Base-by-base conservation (phyloP, 2,888 invertebrate genomes). In the Pasiphila rectangulata region DNA sequence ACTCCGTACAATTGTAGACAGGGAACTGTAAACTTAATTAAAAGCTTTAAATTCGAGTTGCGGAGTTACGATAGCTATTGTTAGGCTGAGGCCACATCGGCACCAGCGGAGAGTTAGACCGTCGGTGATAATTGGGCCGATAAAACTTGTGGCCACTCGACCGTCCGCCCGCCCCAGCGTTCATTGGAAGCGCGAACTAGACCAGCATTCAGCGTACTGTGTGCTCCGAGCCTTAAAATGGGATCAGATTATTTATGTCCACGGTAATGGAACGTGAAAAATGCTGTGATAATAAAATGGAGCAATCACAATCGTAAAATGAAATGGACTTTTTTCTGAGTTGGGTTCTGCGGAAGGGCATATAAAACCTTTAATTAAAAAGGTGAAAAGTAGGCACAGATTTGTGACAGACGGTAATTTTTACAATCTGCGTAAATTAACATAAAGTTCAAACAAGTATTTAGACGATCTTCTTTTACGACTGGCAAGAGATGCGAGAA, bases 1-100 rank as follows among this genome's bases (percentile, higher is more conserved):
- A 68, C 59, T 61, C 54, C 54, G 61, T 59, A 52, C 51, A 56
- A 59, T 61, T 41, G 59, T 43, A 43, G 60, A 53, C 51, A 53
- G 53, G 46, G 48, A 59, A 57, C 59, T 51, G 54, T 62, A 54
- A 68, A 69, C 60, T 67, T 69, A 70, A 69, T 72, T 72, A 69
- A 67, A 67, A 65, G 62, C 58, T 57, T 67, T 67, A 62, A 67
- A 69, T 67, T 63, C 55, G 51, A 64, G 57, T 59, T 62, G 57
- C 46, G 45, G 56, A 66, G 61, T 61, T 57, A 51, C 56, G 52
- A 57, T 51, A 53, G 49, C 56, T 66, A 65, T 70, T 68, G 65
- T 69, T 60, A 56, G 56, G 54, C 56, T 49, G 58, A 46, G 56
- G 57, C 63, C 46, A 63, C 61, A 65, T 62, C 65, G 61, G 63